Conservation (phyloP, 2,113 vertebrate species). For the Psilopogon haemacephalus region DNA sequence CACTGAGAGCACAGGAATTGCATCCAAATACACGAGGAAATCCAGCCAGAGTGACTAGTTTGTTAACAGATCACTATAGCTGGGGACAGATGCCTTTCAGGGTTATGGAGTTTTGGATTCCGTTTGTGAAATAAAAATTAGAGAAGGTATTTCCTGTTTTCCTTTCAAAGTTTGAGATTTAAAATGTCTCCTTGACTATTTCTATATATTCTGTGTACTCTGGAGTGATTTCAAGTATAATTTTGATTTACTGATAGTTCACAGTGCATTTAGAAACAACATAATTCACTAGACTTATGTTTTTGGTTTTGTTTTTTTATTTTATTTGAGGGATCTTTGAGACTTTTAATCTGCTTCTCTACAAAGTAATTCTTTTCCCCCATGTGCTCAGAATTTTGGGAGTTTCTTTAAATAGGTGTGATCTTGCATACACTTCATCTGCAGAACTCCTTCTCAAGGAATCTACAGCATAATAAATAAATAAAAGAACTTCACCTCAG, state of each 20-base stretch:
- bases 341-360: not conserved
- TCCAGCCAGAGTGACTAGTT: not conserved
- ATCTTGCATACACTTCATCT: not conserved
- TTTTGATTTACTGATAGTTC: not conserved
- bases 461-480: conserved; percentile 29
- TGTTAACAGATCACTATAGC: not conserved
- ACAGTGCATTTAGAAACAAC: not conserved
- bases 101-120: not conserved
- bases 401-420: conserved; percentile 23
- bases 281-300: not conserved
- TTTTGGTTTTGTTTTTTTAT: no score
- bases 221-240: not conserved
- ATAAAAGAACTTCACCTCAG: not conserved
- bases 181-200: not conserved
- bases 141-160: not conserved
- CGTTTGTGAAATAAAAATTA: not conserved
- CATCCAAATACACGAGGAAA: not conserved
- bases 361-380: not conserved
- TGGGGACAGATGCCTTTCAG: not conserved
- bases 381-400: not conserved
- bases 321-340: not conserved
- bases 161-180: not conserved
- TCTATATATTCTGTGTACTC: not conserved
- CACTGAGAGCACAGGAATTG: not conserved
- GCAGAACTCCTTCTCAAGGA: conserved; percentile 9